phyloP scores from a whole-genome alignment of 2,888 invertebrate genomes.

The Noctua janthe region DNA sequence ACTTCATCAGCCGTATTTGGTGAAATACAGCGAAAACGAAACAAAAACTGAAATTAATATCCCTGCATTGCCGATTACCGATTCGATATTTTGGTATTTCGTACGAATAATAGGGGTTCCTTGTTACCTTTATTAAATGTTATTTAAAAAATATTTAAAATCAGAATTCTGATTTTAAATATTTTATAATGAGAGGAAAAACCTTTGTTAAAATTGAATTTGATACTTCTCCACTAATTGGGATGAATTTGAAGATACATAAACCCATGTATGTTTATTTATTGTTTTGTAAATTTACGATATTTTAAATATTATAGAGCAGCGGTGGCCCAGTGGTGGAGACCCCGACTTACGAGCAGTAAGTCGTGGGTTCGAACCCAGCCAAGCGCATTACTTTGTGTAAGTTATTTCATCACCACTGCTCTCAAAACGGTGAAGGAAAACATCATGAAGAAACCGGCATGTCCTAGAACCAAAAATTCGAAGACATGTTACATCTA shows the following conservation, averaged over 20 bases:
- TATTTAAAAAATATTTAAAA: not conserved
- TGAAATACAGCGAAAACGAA: not conserved
- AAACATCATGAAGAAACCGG: too few relatives aligned
- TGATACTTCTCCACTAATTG: not conserved
- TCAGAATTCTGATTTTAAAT: not conserved
- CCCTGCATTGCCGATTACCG: not conserved
- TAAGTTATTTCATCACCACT: too few relatives aligned
- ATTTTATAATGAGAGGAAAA: not conserved
- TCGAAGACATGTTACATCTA: too few relatives aligned
- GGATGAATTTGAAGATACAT: not conserved
- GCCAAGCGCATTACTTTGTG: too few relatives aligned
- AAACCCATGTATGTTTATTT: not conserved
- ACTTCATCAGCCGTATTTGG: not conserved
- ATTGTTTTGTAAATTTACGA: not conserved
- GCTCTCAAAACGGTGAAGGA: too few relatives aligned
- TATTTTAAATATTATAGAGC: too few relatives aligned
- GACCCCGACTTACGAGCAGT: too few relatives aligned
- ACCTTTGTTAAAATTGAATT: not conserved
- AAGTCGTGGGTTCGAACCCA: too few relatives aligned
- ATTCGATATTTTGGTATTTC: not conserved
- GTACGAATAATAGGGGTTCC: not conserved
- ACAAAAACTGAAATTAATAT: not conserved
- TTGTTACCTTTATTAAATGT: not conserved
- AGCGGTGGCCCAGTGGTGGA: too few relatives aligned
- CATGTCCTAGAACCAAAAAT: too few relatives aligned